Base-by-base conservation (phyloP, 2,888 invertebrate species). In the Ochropleura leucogaster region DNA sequence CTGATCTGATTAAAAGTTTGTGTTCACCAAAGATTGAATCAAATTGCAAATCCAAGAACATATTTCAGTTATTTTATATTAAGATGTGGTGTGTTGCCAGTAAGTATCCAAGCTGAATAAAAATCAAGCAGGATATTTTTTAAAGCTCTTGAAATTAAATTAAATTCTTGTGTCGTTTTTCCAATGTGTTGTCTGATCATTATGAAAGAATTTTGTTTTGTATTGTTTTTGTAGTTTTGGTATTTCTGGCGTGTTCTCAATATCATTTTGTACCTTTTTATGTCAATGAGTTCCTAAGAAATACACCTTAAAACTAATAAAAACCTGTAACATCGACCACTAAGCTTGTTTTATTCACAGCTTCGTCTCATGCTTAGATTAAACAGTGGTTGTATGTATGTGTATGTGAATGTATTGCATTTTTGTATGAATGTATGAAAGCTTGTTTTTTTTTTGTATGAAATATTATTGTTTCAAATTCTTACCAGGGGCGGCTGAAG, bases 401-500 rank as follows among this genome's bases (percentile, higher is more conserved):
- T 82, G 46, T 68, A 14, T 80, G 64, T 68, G 53, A 72, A 14
- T 82, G 83, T 80, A 18, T 82, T 64, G 77, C 71, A 76, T 14
- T 63, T 7, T 70, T 83, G 67, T 76, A 57, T 80, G 71, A 67
- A 68, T 80, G 74, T 82, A 76, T 80, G 76, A 63, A 74, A 83
- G 82, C 68, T 68, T 68, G 53, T 72, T 55, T 69, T 51, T 49
- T n/a, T 68, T 72, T 68, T 76, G 74, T 80, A 80, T 80, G 73
- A 75, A 74, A 68, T 66, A 70, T n/a, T 72, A 76, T 84, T 79
- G 76, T 69, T 74, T 64, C 59, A 68, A 72, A 82, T 73, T 93
- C 95, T 96, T 96, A 96, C 96, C 96, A 71, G 94, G 95, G 42
- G 94, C 86, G 73, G 92, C 89, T 42, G 96, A 94, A 0, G 95